Conservation (phyloP, 2,113 vertebrate species). For the Montifringilla adamsi region DNA sequence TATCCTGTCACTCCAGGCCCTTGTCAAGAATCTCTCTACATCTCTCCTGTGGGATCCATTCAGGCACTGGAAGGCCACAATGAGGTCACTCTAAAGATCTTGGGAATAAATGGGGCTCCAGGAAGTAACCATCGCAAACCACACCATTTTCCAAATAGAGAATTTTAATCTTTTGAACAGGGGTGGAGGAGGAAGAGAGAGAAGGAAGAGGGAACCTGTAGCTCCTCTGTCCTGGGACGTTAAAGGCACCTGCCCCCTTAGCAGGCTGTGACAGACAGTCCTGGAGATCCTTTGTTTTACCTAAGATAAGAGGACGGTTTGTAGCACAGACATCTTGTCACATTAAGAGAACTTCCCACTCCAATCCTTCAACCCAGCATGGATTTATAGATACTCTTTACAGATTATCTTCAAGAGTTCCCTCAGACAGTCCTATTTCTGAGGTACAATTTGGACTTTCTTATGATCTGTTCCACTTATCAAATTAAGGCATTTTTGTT, state of each 20-base stretch:
- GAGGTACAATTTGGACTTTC: neutral
- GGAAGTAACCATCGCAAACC: neutral
- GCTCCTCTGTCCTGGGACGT: neutral
- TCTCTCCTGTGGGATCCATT: neutral
- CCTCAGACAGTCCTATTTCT: neutral
- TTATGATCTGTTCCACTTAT: neutral
- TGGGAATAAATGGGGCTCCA: accelerated
- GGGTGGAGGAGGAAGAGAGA: neutral
- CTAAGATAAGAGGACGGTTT: neutral
- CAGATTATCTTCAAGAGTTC: neutral
- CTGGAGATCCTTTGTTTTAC: neutral
- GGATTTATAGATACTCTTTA: neutral
- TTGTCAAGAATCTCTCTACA: neutral
- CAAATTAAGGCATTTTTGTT: neutral
- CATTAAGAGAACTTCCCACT: neutral
- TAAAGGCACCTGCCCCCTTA: neutral
- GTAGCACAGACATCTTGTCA: neutral
- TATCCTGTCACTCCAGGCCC: neutral
- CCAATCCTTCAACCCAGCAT: neutral
- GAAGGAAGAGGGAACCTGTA: neutral
- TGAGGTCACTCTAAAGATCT: neutral
- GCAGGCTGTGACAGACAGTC: neutral
- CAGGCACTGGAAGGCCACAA: neutral
- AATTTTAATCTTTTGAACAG: neutral
- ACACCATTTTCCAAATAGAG: neutral